These are phyloP conservation scores for Panulirus ornatus DNA, from an alignment of 1,140 invertebrate species.

Conservation along the genomic window DNA sequence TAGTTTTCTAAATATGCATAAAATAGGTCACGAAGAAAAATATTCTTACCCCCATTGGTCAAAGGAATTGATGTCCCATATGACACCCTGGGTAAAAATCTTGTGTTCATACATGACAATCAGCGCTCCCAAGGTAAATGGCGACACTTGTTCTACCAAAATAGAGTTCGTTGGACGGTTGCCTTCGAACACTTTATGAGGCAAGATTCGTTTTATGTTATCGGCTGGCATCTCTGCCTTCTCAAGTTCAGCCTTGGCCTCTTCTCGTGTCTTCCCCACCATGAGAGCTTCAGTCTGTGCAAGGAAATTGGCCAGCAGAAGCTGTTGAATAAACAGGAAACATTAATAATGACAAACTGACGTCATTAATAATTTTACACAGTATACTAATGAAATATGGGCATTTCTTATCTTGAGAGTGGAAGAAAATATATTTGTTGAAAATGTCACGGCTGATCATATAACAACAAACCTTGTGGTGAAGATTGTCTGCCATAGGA, in stretches of 20 bases:
- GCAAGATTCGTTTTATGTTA: constrained; percentile 61
- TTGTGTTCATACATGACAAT: constrained; percentile 99
- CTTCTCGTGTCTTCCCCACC: constrained; percentile 89
- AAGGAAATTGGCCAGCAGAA: constrained; percentile 90
- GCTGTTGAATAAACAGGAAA: background rate
- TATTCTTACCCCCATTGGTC: constrained; percentile 97
- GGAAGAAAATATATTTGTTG: too few species aligned
- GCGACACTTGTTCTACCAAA: constrained; percentile 94
- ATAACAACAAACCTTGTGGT: constrained; percentile 83
- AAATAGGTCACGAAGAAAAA: too few species aligned
- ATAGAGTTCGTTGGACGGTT: constrained; percentile 99
- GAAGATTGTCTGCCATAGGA: constrained; percentile 87
- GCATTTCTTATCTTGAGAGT: too few species aligned
- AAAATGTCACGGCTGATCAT: too few species aligned
- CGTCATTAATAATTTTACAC: too few species aligned
- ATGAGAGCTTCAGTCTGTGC: constrained; percentile 99
- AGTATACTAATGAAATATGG: too few species aligned
- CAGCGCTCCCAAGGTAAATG: constrained; percentile 95
- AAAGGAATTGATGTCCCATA: constrained; percentile 99
- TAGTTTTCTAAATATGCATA: too few species aligned
- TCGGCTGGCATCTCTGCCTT: constrained; percentile 78
- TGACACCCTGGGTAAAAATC: constrained; percentile 98
- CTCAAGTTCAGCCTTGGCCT: constrained; percentile 79
- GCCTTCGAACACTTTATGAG: constrained; percentile 88
- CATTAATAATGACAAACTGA: background rate